A percentile compares a stretch with the other conserved stretches of the same genome.
Conservation (phyloP, 2,888 invertebrate species). For the Trissoscelio sp. region DNA sequence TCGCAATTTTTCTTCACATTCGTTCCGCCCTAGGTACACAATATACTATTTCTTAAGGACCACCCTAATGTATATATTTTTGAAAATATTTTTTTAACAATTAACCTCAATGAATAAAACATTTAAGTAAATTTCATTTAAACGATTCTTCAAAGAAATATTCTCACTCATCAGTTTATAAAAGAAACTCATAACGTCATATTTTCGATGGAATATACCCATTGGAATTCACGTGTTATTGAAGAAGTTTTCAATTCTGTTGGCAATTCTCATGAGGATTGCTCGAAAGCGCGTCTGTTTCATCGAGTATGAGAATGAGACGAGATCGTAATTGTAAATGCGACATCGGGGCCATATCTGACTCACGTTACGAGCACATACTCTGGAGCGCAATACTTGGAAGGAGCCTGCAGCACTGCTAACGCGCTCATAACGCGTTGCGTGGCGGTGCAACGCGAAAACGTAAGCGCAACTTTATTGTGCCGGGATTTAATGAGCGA, state of each 20-base stretch:
- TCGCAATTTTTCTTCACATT: too few species aligned
- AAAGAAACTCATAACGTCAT: slow-evolving; percentile 27
- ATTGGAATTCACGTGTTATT: slow-evolving; percentile 39
- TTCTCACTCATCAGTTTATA: slow-evolving; percentile 1
- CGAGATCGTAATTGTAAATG: slow-evolving; percentile 52
- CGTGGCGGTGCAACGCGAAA: slow-evolving; percentile 27
- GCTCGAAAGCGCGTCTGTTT: slow-evolving; percentile 17
- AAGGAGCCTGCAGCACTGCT: slow-evolving; percentile 19
- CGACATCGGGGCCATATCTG: slow-evolving; percentile 36
- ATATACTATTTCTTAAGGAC: too few species aligned
- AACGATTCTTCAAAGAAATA: too few species aligned
- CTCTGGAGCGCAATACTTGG: slow-evolving; percentile 16
- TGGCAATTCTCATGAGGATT: slow-evolving; percentile 28
- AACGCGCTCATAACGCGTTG: slow-evolving; percentile 49
- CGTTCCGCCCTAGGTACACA: too few species aligned
- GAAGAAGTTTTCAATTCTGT: slow-evolving; percentile 38
- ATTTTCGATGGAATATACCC: slow-evolving; percentile 20
- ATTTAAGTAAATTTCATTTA: too few species aligned
- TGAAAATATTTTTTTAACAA: too few species aligned
- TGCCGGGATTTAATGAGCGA: slow-evolving; percentile 61
- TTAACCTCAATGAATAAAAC: too few species aligned
- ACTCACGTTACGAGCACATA: slow-evolving; percentile 38
- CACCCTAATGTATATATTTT: too few species aligned
- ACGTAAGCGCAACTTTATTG: slow-evolving; percentile 59
- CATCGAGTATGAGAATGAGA: slow-evolving; percentile 26